These are phyloP conservation scores for Lutjanus argentimaculatus DNA, from an alignment of 2,797 vertebrate genomes.

Conservation along the genomic window DNA sequence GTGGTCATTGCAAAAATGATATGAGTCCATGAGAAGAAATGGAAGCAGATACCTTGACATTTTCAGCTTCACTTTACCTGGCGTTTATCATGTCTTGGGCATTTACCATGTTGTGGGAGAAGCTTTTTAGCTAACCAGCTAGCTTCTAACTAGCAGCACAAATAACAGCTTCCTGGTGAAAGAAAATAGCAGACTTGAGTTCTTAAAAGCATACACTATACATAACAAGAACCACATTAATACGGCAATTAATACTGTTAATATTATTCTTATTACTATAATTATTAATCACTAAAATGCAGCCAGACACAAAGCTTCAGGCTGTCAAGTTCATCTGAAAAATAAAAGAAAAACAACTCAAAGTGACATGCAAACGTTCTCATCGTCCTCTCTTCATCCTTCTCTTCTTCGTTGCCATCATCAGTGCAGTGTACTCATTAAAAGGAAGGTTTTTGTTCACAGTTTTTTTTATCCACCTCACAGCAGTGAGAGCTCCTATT, in stretches of 20 bases:
- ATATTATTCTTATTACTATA: slow-evolving; percentile 72
- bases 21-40: slow-evolving; percentile 40
- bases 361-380: slow-evolving; percentile 76
- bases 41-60: slow-evolving; percentile 34
- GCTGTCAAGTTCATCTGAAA: slow-evolving; percentile 67
- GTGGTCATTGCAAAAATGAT: slow-evolving; percentile 39
- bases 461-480: slow-evolving; percentile 61
- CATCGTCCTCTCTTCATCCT: slow-evolving; percentile 21
- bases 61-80: slow-evolving; percentile 37
- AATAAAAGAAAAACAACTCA: slow-evolving; percentile 66
- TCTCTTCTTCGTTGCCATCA: slow-evolving; percentile 10
- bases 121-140: slow-evolving; percentile 38
- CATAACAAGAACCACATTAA: slow-evolving; percentile 76
- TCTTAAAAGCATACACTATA: slow-evolving; percentile 74
- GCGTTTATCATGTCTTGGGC: slow-evolving; percentile 23
- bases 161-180: slow-evolving; percentile 48
- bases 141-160: slow-evolving; percentile 50
- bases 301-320: slow-evolving; percentile 68
- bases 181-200: slow-evolving; percentile 60
- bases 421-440: slow-evolving; percentile 57
- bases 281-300: slow-evolving; percentile 73
- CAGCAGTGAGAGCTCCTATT: slow-evolving; percentile 53
- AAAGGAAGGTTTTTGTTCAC: slow-evolving; percentile 60
- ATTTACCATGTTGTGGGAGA: slow-evolving; percentile 40
- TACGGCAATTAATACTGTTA: slow-evolving; percentile 73